Evolutionary conservation across 2,797 vertebrate genomes (phyloP).

Genomic region (Balearica regulorum): DNA sequence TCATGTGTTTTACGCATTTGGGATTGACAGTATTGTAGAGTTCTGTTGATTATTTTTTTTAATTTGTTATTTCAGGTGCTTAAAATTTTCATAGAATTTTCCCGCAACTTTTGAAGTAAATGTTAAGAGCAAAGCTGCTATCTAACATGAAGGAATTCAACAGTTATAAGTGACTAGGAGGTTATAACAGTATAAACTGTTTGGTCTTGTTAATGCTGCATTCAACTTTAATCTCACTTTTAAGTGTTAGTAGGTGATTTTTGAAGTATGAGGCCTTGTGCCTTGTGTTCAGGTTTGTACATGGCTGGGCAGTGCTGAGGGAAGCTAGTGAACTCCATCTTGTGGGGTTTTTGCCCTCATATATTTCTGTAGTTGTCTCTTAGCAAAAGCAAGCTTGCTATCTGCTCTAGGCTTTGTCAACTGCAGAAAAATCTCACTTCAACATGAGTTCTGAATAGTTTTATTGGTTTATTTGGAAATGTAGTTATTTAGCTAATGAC

Average conservation of each 20-base stretch:
- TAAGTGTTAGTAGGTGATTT: not conserved
- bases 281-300: not conserved
- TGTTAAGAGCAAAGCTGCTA: not conserved
- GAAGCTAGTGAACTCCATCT: not conserved
- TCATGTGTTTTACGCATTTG: not conserved
- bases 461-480: not conserved
- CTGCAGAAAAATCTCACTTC: not conserved
- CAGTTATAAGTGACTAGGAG: not conserved
- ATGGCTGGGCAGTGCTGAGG: not conserved
- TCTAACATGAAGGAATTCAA: not conserved
- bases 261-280: not conserved
- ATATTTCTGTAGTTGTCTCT: not conserved
- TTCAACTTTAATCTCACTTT: not conserved
- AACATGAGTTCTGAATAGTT: not conserved
- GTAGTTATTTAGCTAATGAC: not conserved
- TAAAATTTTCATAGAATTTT: not conserved
- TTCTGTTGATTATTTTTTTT: not conserved
- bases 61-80: not conserved
- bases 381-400: not conserved
- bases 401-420: not conserved
- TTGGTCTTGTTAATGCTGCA: not conserved
- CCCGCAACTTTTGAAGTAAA: not conserved
- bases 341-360: not conserved
- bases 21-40: not conserved
- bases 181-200: not conserved